Conservation (phyloP, 2,113 vertebrate genomes). For the Alexandromys fortis region DNA sequence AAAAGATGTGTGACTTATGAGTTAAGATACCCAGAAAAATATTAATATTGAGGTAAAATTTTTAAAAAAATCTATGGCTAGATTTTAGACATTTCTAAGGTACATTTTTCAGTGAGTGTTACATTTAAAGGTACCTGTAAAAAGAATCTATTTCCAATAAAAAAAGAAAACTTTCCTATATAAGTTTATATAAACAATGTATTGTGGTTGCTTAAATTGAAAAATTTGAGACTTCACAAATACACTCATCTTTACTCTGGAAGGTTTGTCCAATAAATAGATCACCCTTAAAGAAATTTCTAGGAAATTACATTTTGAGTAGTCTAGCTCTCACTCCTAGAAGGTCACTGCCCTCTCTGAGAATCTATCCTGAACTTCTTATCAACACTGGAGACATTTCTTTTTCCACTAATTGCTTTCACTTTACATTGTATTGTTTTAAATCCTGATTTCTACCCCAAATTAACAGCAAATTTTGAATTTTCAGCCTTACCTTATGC, state of each 20-base stretch:
- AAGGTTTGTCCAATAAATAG: background rate
- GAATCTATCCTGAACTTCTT: background rate
- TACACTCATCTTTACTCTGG: background rate
- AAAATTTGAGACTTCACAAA: background rate
- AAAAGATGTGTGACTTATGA: background rate
- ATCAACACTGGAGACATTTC: background rate
- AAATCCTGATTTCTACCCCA: background rate
- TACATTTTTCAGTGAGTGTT: background rate
- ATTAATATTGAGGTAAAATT: background rate
- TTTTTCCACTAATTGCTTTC: background rate
- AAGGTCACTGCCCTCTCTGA: background rate
- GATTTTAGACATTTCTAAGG: background rate
- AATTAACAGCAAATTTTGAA: background rate
- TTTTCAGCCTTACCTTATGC: too few species aligned
- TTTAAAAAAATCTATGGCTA: background rate
- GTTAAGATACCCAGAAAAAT: background rate
- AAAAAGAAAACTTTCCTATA: background rate
- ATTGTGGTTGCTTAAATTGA: background rate
- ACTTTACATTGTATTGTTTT: background rate
- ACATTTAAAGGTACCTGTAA: background rate
- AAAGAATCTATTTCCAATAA: background rate
- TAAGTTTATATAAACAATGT: background rate
- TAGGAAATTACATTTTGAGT: background rate
- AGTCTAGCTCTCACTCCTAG: background rate
- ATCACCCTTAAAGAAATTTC: background rate